Conservation (phyloP, 2,113 vertebrate species). For the Hemiscyllium ocellatum region DNA sequence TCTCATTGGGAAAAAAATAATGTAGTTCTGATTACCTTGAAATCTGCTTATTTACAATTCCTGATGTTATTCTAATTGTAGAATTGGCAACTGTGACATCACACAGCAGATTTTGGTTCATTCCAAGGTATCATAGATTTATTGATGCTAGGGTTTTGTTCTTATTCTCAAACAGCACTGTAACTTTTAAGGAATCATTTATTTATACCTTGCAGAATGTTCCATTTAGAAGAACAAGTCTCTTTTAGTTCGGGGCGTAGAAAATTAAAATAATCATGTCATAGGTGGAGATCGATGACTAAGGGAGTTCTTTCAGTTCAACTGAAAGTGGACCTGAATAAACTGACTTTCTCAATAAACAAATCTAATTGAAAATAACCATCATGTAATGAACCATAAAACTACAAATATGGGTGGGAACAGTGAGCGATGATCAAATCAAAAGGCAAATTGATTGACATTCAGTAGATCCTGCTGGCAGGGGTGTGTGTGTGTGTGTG, state of each 20-base stretch:
- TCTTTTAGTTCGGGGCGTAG: neutral
- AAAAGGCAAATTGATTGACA: neutral
- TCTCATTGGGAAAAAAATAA: neutral
- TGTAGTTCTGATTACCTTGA: neutral
- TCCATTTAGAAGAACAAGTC: neutral
- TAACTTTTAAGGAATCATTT: neutral
- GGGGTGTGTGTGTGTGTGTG: neutral
- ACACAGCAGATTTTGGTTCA: neutral
- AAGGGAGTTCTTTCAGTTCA: neutral
- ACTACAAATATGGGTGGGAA: neutral
- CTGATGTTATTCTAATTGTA: neutral
- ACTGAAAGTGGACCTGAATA: neutral
- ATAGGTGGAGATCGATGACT: neutral
- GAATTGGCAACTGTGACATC: neutral
- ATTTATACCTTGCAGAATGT: neutral
- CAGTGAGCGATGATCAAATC: neutral
- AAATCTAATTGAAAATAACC: neutral
- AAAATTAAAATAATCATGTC: slow-evolving; percentile 24
- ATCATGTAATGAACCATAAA: neutral
- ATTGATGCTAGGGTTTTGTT: neutral
- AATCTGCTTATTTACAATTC: slow-evolving; percentile 7
- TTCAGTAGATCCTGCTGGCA: neutral
- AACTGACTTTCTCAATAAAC: slow-evolving; percentile 9
- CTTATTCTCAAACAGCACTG: neutral
- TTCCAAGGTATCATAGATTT: neutral